These are phyloP conservation scores for Teleopsis dalmanni DNA, from an alignment of 1,140 invertebrate genomes.

Conservation along the genomic window DNA sequence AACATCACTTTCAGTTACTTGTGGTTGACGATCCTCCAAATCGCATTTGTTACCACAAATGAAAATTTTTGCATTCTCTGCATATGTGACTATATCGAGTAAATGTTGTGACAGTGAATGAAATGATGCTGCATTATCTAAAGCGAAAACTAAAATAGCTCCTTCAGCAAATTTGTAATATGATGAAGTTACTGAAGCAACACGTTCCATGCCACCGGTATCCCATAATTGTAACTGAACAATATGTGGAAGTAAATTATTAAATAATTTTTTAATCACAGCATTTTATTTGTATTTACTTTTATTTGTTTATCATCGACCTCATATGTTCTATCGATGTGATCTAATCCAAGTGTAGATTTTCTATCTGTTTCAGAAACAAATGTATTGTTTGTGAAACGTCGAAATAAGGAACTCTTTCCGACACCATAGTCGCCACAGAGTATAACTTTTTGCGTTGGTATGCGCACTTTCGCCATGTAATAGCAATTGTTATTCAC, in stretches of 20 bases:
- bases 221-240: slow-evolving; percentile 83
- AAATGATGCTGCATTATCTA: slow-evolving; percentile 86
- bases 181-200: slow-evolving; percentile 85
- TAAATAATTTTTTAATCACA: background rate
- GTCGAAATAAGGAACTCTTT: slow-evolving; percentile 85
- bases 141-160: slow-evolving; percentile 80
- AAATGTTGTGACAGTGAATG: slow-evolving; percentile 85
- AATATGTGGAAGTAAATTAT: background rate
- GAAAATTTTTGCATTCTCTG: slow-evolving; percentile 89
- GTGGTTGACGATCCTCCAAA: slow-evolving; percentile 58
- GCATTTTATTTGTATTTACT: slow-evolving; percentile 45
- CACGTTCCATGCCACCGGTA: slow-evolving; percentile 88
- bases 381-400: slow-evolving; percentile 70
- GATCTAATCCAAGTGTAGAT: slow-evolving; percentile 85
- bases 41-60: slow-evolving; percentile 86
- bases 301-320: slow-evolving; percentile 69
- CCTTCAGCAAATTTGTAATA: slow-evolving; percentile 92
- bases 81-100: slow-evolving; percentile 83
- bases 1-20: slow-evolving; percentile 79
- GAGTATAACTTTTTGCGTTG: slow-evolving; percentile 88
- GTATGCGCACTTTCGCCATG: slow-evolving; percentile 75
- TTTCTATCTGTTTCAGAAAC: slow-evolving; percentile 63
- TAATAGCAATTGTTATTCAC: background rate
- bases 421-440: slow-evolving; percentile 94
- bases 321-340: slow-evolving; percentile 73